These are phyloP conservation scores for Plutomurus gul DNA, from an alignment of 1,140 invertebrate genomes.

Conservation along the genomic window DNA sequence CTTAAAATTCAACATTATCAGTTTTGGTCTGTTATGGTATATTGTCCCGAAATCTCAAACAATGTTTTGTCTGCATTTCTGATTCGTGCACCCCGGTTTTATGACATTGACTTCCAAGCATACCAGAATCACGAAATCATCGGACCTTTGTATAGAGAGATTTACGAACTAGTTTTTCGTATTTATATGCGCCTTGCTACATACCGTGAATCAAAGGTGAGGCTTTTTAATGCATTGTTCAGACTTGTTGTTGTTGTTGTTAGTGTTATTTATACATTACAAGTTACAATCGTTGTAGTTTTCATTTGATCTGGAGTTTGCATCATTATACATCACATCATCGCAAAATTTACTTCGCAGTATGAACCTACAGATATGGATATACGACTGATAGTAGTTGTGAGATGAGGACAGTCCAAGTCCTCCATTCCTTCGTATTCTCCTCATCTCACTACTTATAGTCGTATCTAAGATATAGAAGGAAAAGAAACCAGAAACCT, in stretches of 20 bases:
- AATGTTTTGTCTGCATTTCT: conserved; percentile 60
- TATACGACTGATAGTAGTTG: too few relatives aligned
- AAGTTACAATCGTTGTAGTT: not conserved
- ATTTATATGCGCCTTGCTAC: conserved; percentile 62
- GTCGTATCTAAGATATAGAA: too few relatives aligned
- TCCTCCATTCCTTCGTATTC: too few relatives aligned
- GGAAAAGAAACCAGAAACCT: too few relatives aligned
- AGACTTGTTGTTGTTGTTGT: not conserved
- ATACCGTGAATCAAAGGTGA: conserved; percentile 61
- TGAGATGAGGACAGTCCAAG: too few relatives aligned
- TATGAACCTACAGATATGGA: too few relatives aligned
- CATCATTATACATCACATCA: too few relatives aligned
- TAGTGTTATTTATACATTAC: not conserved
- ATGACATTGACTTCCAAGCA: conserved; percentile 40
- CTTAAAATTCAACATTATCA: conserved; percentile 58
- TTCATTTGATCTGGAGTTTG: too few relatives aligned
- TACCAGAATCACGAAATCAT: conserved; percentile 38
- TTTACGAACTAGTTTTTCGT: conserved; percentile 60
- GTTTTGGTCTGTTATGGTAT: conserved; percentile 63
- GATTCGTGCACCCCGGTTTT: conserved; percentile 58
- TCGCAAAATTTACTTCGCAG: too few relatives aligned
- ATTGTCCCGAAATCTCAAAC: conserved; percentile 58
- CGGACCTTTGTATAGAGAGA: conserved; percentile 32
- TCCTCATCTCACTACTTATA: too few relatives aligned
- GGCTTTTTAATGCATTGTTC: not conserved